Base-by-base conservation (phyloP, 2,797 vertebrate genomes). In the Myripristis murdjan region DNA sequence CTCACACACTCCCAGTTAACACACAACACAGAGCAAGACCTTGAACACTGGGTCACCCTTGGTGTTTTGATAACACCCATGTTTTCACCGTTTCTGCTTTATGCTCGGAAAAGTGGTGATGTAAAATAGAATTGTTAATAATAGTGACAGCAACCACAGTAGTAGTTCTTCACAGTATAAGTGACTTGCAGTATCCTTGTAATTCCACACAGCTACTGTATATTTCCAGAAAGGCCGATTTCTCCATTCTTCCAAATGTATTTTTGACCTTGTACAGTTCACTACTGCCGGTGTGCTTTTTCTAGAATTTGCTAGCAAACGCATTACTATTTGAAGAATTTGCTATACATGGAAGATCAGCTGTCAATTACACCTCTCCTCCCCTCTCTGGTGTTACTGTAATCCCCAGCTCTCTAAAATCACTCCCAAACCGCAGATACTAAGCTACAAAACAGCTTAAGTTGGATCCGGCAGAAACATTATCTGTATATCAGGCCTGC, bases 401-500 rank as follows among this genome's bases (percentile, higher is more conserved):
- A 75, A 87, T 77, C 76, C 66, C 43, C 55, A 43, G 58, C 47
- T 64, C 35, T 44, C 10, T 35, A 43, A n/a, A 41, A 23, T 35
- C 20, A 41, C 37, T 41, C 35, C 69, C 69, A 18, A 52, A 70
- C 23, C 56, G 47, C 5, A 43, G 18, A 64, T 57, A 57, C 47
- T 46, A 35, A 74, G 44, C 79, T 61, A 78, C 66, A 65, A 69
- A 54, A 63, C 20, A 44, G 62, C 64, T 81, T 78, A 49, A 57
- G 75, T 79, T 57, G 72, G 61, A 75, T 72, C 44, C 56, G 75
- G 26, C 51, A 48, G 81, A 75, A 90, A 92, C 80, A 49, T 8
- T 44, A 90, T 84, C 70, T 28, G 55, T 70, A 72, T 73, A 62
- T 73, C 77, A 58, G 74, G 37, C 55, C 62, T 16, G 41, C 57